Evolutionary conservation across 2,888 invertebrate species (phyloP).

Genomic region (Eupelmus urozonus): DNA sequence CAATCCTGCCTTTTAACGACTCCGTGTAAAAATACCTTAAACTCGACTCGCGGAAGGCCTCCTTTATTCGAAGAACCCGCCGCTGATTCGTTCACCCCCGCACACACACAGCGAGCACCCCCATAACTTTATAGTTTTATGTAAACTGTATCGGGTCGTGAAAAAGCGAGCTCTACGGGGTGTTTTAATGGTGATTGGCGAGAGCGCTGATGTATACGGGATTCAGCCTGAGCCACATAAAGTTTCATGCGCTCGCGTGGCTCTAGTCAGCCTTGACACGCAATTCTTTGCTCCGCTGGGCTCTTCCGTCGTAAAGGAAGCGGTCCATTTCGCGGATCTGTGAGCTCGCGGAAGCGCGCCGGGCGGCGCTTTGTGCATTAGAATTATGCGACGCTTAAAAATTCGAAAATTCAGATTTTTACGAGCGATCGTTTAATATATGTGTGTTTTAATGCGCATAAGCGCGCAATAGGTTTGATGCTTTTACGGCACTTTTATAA

Average conservation of each 20-base stretch:
- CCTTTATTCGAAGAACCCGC: slow-evolving; percentile 42
- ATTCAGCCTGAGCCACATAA: slow-evolving; percentile 65
- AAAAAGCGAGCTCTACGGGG: slow-evolving; percentile 64
- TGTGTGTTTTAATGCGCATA: slow-evolving; percentile 35
- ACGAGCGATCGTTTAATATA: slow-evolving; percentile 59
- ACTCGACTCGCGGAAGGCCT: slow-evolving; percentile 60
- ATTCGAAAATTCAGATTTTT: slow-evolving; percentile 61
- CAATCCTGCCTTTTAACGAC: slow-evolving; percentile 69
- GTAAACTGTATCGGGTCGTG: slow-evolving; percentile 75
- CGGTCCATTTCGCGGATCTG: slow-evolving; percentile 35
- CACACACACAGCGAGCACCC: slow-evolving; percentile 34
- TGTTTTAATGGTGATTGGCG: slow-evolving; percentile 77
- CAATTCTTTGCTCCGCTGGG: slow-evolving; percentile 68
- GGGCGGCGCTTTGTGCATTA: slow-evolving; percentile 50
- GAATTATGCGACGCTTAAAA: slow-evolving; percentile 57
- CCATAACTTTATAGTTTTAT: slow-evolving; percentile 77
- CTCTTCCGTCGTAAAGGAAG: slow-evolving; percentile 49
- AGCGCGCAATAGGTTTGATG: slow-evolving; percentile 53
- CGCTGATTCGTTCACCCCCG: slow-evolving; percentile 43
- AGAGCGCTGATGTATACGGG: slow-evolving; percentile 56
- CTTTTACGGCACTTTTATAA: slow-evolving; percentile 54
- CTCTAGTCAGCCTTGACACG: slow-evolving; percentile 69
- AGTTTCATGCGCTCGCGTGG: slow-evolving; percentile 63
- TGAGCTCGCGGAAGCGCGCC: neutral
- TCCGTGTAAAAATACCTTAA: slow-evolving; percentile 74